These are phyloP conservation scores for Tamias sibiricus DNA, from an alignment of 2,113 vertebrate genomes.

Conservation along the genomic window DNA sequence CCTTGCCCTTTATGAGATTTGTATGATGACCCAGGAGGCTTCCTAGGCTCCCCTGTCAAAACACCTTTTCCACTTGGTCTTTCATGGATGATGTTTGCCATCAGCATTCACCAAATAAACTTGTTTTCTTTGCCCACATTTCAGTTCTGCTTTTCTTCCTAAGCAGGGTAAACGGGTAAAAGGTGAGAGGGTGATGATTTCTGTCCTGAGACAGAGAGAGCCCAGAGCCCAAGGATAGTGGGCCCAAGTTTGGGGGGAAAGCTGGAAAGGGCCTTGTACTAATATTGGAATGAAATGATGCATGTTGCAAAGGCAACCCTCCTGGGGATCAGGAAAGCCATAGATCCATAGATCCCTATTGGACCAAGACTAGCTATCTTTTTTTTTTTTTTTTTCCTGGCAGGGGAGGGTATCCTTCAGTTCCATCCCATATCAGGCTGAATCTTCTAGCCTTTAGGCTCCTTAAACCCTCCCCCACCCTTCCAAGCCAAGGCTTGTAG, in stretches of 20 bases:
- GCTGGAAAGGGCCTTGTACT: background rate
- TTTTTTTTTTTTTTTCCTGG: too few relatives aligned
- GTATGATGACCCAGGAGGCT: background rate
- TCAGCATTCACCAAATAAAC: conserved; percentile 82
- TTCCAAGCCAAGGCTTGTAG: background rate
- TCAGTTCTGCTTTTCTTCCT: conserved; percentile 37
- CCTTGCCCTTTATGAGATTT: conserved; percentile 51
- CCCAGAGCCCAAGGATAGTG: background rate
- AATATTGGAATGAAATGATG: background rate
- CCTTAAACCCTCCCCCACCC: background rate
- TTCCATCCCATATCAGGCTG: background rate
- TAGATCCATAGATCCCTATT: background rate
- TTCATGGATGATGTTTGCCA: conserved; percentile 36
- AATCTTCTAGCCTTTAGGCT: background rate
- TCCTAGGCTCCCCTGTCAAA: conserved; percentile 35
- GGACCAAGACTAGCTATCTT: background rate
- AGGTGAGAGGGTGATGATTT: background rate
- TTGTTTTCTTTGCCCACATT: conserved; percentile 34
- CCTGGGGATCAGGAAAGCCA: background rate
- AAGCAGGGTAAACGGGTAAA: background rate
- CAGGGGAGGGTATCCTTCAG: background rate
- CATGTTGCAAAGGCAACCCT: background rate
- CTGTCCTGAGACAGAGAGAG: background rate
- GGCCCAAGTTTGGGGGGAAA: background rate
- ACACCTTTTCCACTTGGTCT: conserved; percentile 20